Percentiles rank a stretch among this genome's conserved stretches.
Conservation (phyloP, 2,888 invertebrate species). For the Atrina japonica region DNA sequence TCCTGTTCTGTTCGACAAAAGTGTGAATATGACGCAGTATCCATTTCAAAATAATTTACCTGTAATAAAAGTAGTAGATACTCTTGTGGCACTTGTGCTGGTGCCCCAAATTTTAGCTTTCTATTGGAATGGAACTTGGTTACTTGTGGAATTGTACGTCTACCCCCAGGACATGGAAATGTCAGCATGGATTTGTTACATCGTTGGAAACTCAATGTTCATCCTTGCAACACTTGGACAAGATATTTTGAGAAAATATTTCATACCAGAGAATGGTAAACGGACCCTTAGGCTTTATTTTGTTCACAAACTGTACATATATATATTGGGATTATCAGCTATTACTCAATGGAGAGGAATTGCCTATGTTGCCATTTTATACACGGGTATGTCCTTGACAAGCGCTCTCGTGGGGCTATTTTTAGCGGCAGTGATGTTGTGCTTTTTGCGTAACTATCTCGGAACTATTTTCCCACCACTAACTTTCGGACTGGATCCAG, state of each 20-base stretch:
- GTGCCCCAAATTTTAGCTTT: conserved; percentile 11
- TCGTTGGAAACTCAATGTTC: conserved; percentile 6
- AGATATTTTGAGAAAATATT: neutral
- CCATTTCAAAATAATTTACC: too few relatives aligned
- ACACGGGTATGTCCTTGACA: conserved; percentile 16
- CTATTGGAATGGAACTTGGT: conserved; percentile 25
- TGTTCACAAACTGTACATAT: neutral
- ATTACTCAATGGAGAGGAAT: conserved; percentile 22
- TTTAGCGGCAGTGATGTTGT: neutral
- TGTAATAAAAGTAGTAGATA: conserved; percentile 1
- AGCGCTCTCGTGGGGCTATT: conserved; percentile 10
- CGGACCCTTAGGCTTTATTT: neutral
- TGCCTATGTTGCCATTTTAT: conserved; percentile 17
- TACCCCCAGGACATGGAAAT: neutral
- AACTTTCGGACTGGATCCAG: conserved; percentile 16
- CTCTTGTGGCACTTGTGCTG: conserved; percentile 1
- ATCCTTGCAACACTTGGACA: neutral
- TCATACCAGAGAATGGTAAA: neutral
- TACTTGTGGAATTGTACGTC: conserved; percentile 20
- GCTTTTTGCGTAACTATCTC: conserved; percentile 14
- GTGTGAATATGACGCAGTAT: too few relatives aligned
- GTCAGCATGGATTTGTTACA: conserved; percentile 21
- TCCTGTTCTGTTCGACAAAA: too few relatives aligned
- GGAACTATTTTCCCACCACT: conserved; percentile 18
- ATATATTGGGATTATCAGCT: conserved; percentile 7